phyloP scores from a whole-genome alignment of 2,888 invertebrate species.

The Incurvaria masculella region DNA sequence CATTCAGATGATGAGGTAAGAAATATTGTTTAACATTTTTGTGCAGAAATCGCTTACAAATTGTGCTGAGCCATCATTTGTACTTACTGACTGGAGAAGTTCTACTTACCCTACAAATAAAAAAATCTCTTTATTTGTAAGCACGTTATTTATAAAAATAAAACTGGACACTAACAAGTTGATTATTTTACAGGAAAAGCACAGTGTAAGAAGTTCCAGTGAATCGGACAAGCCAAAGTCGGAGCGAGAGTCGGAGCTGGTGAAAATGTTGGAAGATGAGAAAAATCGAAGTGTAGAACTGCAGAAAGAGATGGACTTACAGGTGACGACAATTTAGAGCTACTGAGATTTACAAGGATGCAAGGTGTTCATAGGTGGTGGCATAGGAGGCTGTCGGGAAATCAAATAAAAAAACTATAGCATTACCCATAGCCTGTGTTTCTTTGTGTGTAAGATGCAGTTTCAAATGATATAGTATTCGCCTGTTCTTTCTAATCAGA shows the following conservation, averaged over 20 bases:
- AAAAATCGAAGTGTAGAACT: conserved; percentile 69
- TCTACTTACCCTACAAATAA: not conserved
- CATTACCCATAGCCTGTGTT: too few species aligned
- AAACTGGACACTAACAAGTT: conserved; percentile 13
- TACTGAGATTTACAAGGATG: too few species aligned
- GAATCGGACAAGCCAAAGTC: conserved; percentile 41
- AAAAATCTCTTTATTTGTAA: not conserved
- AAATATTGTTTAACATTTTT: conserved; percentile 10
- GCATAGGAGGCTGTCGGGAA: too few species aligned
- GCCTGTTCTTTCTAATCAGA: too few species aligned
- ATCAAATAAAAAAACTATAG: too few species aligned
- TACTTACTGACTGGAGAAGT: not conserved
- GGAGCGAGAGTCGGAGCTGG: conserved; percentile 55
- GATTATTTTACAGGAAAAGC: conserved; percentile 35
- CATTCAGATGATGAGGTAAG: conserved; percentile 49
- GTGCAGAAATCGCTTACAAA: conserved; percentile 3
- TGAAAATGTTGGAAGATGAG: conserved; percentile 72
- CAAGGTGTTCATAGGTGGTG: too few species aligned
- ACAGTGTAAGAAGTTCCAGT: conserved; percentile 43
- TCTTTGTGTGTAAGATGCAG: too few species aligned
- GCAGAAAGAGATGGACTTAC: conserved; percentile 86
- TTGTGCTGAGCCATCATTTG: not conserved
- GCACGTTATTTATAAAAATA: not conserved
- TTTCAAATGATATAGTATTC: too few species aligned
- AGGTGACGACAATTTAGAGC: too few species aligned